Conservation (phyloP, 2,888 invertebrate species). For the Eupithecia insigniata region DNA sequence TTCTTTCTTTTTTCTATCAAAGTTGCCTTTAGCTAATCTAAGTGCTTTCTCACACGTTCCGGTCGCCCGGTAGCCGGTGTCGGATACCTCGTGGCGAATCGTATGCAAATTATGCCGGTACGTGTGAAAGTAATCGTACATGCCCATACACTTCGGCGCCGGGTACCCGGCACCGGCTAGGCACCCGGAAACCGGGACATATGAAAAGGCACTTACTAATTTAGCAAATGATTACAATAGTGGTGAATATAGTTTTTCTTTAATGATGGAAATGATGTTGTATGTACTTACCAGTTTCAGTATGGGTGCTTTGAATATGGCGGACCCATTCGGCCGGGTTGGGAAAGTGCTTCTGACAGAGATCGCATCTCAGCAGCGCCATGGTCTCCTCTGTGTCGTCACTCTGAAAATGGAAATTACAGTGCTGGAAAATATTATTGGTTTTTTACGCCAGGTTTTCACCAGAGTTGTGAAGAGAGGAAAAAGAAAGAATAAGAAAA, state of each 20-base stretch:
- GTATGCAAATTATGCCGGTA: too few relatives aligned
- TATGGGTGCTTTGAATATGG: constrained; percentile 93
- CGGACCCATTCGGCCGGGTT: constrained; percentile 95
- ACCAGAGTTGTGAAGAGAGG: too few relatives aligned
- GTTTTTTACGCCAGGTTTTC: neutral
- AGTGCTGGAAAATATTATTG: neutral
- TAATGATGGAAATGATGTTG: neutral
- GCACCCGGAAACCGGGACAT: too few relatives aligned
- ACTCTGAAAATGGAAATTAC: constrained; percentile 65
- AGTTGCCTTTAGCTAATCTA: neutral
- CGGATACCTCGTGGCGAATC: too few relatives aligned
- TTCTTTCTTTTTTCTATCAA: neutral
- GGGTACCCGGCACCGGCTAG: too few relatives aligned
- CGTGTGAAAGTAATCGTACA: too few relatives aligned
- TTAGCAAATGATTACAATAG: neutral
- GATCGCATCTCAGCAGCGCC: constrained; percentile 90
- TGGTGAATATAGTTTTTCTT: neutral
- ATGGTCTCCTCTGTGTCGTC: constrained; percentile 88
- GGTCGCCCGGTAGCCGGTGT: too few relatives aligned
- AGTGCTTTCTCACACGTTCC: too few relatives aligned
- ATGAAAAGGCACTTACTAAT: neutral
- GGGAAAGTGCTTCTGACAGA: constrained; percentile 89
- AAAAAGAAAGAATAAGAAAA: too few relatives aligned
- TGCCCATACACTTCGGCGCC: too few relatives aligned
- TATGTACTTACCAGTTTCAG: constrained; percentile 84